Conservation (phyloP, 2,888 invertebrate species). For the Leptopilina syphax region DNA sequence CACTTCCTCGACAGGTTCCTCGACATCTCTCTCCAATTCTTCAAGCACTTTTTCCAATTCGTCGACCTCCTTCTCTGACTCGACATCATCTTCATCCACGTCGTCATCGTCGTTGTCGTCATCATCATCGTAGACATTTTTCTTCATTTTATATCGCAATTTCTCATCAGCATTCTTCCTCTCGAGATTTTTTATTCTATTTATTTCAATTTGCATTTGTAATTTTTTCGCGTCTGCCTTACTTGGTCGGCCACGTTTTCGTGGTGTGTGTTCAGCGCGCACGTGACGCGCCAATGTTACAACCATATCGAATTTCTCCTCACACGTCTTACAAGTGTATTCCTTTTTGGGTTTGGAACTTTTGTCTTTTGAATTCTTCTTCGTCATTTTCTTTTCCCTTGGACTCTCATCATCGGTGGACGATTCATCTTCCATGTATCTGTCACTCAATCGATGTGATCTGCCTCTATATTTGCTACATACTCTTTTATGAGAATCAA, state of each 20-base stretch:
- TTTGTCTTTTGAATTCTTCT: constrained; percentile 39
- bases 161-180: background rate
- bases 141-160: no score
- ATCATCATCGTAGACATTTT: background rate
- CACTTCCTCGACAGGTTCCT: background rate
- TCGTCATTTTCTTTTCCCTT: constrained; percentile 39
- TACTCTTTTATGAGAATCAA: constrained; percentile 68
- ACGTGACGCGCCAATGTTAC: constrained; percentile 72
- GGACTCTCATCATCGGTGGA: constrained; percentile 41
- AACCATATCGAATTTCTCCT: constrained; percentile 71
- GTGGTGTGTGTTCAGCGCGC: constrained; percentile 66
- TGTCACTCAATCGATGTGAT: constrained; percentile 51
- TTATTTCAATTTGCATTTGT: constrained; percentile 12
- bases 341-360: constrained; percentile 57
- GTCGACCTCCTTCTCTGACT: constrained; percentile 39
- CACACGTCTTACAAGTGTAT: constrained; percentile 71
- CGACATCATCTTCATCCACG: background rate
- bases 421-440: constrained; percentile 44
- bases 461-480: constrained; percentile 67
- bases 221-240: constrained; percentile 42
- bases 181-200: constrained; percentile 2
- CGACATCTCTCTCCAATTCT: constrained; percentile 4
- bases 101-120: constrained; percentile 42
- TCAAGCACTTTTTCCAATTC: constrained; percentile 29
- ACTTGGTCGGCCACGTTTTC: constrained; percentile 60